Percentiles rank a stretch among this genome's conserved stretches.
Conservation (phyloP, 2,888 invertebrate genomes). For the Congeria kusceri region DNA sequence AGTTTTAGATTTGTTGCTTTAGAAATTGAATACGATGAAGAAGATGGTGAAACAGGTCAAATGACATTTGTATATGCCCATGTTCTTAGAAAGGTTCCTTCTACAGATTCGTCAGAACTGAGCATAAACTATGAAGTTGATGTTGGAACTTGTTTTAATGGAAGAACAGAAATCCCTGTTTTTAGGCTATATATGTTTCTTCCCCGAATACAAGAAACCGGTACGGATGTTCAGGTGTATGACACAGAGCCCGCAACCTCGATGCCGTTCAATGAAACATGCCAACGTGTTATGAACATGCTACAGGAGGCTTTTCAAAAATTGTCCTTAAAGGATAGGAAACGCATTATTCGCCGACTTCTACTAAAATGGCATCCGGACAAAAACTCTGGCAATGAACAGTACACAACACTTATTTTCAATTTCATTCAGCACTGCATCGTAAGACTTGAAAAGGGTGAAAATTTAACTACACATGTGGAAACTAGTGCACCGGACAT, state of each 20-base stretch:
- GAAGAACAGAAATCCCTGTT: slow-evolving; percentile 20
- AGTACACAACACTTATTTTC: slow-evolving; percentile 51
- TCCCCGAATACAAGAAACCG: slow-evolving; percentile 2
- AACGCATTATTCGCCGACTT: slow-evolving; percentile 48
- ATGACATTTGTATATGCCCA: background rate
- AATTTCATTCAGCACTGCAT: slow-evolving; percentile 56
- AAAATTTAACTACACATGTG: slow-evolving; percentile 8
- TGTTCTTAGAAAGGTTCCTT: background rate
- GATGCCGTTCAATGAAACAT: slow-evolving; percentile 45
- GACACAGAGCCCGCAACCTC: slow-evolving; percentile 4
- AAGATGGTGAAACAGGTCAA: slow-evolving; percentile 1
- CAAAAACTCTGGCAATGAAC: slow-evolving; percentile 58
- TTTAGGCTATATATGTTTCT: slow-evolving; percentile 36
- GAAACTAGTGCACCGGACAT: slow-evolving; percentile 13
- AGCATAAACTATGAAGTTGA: slow-evolving; percentile 13
- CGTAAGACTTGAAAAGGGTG: slow-evolving; percentile 41
- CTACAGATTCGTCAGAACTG: slow-evolving; percentile 14
- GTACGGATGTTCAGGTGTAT: background rate
- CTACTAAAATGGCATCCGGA: slow-evolving; percentile 67
- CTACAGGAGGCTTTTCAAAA: no score
- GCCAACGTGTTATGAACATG: slow-evolving; percentile 16
- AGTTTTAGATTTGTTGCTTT: slow-evolving; percentile 47
- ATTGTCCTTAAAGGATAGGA: slow-evolving; percentile 26
- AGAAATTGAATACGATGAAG: slow-evolving; percentile 34
- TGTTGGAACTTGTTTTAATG: background rate